Conservation (phyloP, 2,797 vertebrate species). For the Enteromius treurensis region DNA sequence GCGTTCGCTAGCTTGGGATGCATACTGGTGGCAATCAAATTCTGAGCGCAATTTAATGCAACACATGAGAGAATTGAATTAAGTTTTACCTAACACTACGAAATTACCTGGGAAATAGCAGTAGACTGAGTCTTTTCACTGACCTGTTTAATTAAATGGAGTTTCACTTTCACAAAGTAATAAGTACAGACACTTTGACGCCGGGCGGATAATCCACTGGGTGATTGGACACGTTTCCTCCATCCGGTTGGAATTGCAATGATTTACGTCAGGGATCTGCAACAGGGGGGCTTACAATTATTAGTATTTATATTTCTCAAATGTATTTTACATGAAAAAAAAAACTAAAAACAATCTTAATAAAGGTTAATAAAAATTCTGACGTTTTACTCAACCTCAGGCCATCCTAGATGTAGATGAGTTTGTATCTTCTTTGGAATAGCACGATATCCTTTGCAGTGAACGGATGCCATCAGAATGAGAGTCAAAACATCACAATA, state of each 20-base stretch:
- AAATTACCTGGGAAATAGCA: slow-evolving; percentile 70
- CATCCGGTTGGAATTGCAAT: slow-evolving; percentile 63
- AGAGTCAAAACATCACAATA: not conserved
- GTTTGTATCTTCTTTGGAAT: not conserved
- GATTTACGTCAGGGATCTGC: slow-evolving; percentile 41
- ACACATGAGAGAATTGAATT: slow-evolving; percentile 64
- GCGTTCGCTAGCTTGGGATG: slow-evolving; percentile 63
- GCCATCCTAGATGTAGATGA: not conserved
- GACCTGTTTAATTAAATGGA: slow-evolving; percentile 77
- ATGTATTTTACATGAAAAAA: not conserved
- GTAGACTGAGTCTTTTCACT: slow-evolving; percentile 65
- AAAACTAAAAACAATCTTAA: not conserved
- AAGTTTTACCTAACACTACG: slow-evolving; percentile 61
- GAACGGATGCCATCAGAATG: not conserved
- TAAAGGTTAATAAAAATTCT: too few relatives aligned
- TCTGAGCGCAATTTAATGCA: slow-evolving; percentile 69
- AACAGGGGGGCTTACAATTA: not conserved
- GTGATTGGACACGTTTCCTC: slow-evolving; percentile 57
- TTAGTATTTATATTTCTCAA: not conserved
- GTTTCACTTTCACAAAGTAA: slow-evolving; percentile 72
- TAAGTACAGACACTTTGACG: slow-evolving; percentile 66
- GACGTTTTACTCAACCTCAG: not conserved
- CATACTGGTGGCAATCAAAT: slow-evolving; percentile 67
- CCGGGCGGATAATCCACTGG: slow-evolving; percentile 54
- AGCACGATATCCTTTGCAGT: not conserved